Evolutionary conservation across 2,888 invertebrate species (phyloP).

Genomic region (Callyntrura guangdongensis): DNA sequence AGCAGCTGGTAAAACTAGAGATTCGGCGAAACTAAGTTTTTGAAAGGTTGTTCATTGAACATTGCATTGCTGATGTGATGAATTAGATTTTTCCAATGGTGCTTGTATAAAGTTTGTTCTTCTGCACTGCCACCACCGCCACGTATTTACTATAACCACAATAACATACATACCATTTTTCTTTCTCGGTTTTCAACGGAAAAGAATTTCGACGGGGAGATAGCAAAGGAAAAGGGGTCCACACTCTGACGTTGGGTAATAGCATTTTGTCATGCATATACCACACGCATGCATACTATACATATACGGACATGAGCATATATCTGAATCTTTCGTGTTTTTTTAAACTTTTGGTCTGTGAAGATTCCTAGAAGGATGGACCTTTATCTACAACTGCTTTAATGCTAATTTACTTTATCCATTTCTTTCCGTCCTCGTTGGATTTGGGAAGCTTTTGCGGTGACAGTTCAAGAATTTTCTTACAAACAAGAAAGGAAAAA

Average conservation of each 20-base stretch:
- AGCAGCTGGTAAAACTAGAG: conserved; percentile 69
- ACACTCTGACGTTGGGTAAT: too few relatives aligned
- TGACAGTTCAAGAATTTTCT: not conserved
- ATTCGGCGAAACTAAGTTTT: conserved; percentile 65
- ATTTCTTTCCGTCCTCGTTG: conserved; percentile 14
- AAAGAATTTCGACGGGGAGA: conserved; percentile 12
- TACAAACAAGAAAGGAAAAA: not conserved
- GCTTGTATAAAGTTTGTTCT: conserved; percentile 41
- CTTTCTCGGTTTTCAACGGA: conserved; percentile 33
- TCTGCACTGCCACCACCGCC: too few relatives aligned
- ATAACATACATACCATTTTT: conserved; percentile 5
- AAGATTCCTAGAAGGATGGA: not conserved
- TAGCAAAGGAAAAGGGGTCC: not conserved
- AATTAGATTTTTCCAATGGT: conserved; percentile 72
- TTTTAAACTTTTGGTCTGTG: not conserved
- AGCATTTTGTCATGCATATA: not conserved
- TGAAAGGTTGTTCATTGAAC: conserved; percentile 65
- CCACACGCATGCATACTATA: not conserved
- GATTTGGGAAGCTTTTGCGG: not conserved
- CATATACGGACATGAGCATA: not conserved
- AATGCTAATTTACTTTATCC: conserved; percentile 4
- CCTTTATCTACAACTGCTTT: too few relatives aligned
- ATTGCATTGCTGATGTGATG: conserved; percentile 70
- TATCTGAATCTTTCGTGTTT: not conserved
- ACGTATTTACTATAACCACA: conserved; percentile 1